Percentiles rank a stretch among this genome's conserved stretches.
These are phyloP conservation scores for Thunnus maccoyii DNA, from an alignment of 2,113 vertebrate species.

Conservation along the genomic window DNA sequence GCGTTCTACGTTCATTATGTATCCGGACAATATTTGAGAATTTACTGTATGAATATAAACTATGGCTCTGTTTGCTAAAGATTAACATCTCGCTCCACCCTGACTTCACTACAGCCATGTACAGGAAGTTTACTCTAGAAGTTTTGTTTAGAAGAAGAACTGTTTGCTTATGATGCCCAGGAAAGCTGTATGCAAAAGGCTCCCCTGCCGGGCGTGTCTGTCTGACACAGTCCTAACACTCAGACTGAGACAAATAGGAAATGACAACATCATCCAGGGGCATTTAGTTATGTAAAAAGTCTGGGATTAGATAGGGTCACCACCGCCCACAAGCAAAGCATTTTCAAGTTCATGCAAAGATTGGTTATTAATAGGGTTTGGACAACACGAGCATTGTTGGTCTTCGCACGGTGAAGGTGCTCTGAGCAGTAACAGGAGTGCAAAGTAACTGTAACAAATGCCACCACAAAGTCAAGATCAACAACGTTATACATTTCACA, in stretches of 20 bases:
- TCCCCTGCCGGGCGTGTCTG: constrained; percentile 11
- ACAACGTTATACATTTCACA: constrained; percentile 3
- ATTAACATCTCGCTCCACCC: background rate
- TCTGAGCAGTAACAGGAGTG: constrained; percentile 12
- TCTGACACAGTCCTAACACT: constrained; percentile 24
- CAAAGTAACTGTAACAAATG: constrained; percentile 11
- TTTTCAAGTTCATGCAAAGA: constrained; percentile 73
- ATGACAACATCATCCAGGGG: constrained; percentile 48
- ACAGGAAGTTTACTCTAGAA: constrained; percentile 7
- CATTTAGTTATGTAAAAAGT: constrained; percentile 65
- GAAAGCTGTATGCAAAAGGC: constrained; percentile 27
- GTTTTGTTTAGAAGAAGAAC: background rate
- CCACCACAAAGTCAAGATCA: constrained; percentile 10
- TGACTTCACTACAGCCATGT: background rate
- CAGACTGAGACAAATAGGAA: constrained; percentile 35
- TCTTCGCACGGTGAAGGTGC: background rate
- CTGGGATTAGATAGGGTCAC: constrained; percentile 58
- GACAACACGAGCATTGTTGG: constrained; percentile 24
- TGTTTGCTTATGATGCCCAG: constrained; percentile 29
- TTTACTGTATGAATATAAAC: background rate
- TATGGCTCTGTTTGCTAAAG: background rate
- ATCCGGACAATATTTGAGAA: background rate
- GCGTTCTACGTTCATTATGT: too few relatives aligned
- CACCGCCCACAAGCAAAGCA: constrained; percentile 54
- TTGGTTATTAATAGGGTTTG: constrained; percentile 60